phyloP scores from a whole-genome alignment of 2,113 vertebrate genomes.

The Istiophorus platypterus region DNA sequence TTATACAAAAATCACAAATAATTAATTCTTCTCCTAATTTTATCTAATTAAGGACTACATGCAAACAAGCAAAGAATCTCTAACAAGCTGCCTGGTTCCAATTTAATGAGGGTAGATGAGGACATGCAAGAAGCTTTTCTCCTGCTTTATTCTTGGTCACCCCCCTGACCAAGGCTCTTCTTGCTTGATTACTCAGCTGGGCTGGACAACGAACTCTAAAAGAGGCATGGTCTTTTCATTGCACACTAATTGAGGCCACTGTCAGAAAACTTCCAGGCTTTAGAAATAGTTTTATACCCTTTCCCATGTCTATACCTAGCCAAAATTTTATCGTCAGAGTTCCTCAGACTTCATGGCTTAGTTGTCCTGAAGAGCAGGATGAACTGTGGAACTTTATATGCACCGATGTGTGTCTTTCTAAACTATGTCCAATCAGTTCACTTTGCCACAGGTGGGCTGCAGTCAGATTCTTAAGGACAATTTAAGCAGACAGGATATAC shows the following conservation, averaged over 20 bases:
- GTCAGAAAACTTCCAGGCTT: too few species aligned
- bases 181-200: background rate
- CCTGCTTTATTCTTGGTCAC: background rate
- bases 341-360: too few species aligned
- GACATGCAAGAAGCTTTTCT: background rate
- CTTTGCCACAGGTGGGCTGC: background rate
- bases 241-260: background rate
- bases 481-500: too few species aligned
- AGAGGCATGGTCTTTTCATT: too few species aligned
- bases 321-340: too few species aligned
- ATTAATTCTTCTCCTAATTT: constrained; percentile 45
- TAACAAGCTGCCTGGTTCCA: constrained; percentile 21
- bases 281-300: too few species aligned
- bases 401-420: too few species aligned
- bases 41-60: constrained; percentile 43
- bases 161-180: background rate
- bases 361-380: too few species aligned
- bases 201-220: background rate
- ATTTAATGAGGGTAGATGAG: constrained; percentile 30
- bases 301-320: too few species aligned
- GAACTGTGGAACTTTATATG: too few species aligned
- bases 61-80: constrained; percentile 32
- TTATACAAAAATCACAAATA: constrained; percentile 45
- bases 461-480: too few species aligned
- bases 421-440: too few species aligned